These are phyloP conservation scores for Ondatra zibethicus DNA, from an alignment of 2,113 vertebrate genomes.

Conservation along the genomic window DNA sequence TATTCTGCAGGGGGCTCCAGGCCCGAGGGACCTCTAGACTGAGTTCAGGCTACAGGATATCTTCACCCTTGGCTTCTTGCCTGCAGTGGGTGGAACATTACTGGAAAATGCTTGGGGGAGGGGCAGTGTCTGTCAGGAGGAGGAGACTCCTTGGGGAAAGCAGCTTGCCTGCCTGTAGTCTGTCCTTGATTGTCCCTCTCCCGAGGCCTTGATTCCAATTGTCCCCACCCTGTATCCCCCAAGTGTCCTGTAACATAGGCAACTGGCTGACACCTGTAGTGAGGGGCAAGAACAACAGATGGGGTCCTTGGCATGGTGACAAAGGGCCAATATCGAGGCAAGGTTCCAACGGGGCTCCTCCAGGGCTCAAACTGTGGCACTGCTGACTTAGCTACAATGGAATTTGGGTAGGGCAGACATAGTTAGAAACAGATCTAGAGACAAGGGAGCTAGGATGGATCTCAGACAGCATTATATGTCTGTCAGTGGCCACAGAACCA, in stretches of 20 bases:
- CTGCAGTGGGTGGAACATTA: neutral
- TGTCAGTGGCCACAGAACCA: neutral
- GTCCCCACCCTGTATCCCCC: neutral
- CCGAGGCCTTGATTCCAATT: neutral
- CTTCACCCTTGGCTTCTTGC: neutral
- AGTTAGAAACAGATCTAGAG: neutral
- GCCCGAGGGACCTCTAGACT: neutral
- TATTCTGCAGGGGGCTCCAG: neutral
- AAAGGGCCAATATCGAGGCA: neutral
- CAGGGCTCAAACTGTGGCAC: neutral
- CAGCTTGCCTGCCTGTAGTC: neutral
- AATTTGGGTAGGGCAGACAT: conserved; percentile 34
- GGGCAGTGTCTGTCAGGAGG: neutral
- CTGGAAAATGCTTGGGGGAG: conserved; percentile 22
- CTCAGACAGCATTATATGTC: neutral
- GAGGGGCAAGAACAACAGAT: neutral
- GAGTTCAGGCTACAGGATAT: neutral
- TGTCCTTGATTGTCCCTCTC: neutral
- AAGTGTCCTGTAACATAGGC: neutral
- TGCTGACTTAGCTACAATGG: conserved; percentile 25
- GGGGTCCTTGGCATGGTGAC: neutral
- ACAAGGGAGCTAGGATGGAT: neutral
- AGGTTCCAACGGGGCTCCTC: neutral
- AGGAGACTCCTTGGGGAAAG: neutral
- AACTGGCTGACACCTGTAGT: neutral